Percentiles rank a stretch among this genome's conserved stretches.
phyloP scores from a whole-genome alignment of 1,140 invertebrate species.

The Trichogramma pretiosum region DNA sequence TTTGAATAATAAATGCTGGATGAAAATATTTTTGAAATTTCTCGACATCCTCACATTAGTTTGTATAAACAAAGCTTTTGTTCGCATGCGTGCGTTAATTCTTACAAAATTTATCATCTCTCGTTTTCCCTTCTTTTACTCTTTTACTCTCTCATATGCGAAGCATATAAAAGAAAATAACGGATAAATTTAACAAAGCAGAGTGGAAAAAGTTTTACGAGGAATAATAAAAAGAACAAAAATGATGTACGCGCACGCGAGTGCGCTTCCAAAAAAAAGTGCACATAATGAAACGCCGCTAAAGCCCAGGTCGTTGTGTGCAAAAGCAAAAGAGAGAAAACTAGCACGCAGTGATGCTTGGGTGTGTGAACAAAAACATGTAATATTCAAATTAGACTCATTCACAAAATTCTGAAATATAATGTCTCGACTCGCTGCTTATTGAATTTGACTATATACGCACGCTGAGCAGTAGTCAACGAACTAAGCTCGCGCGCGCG shows the following conservation, averaged over 20 bases:
- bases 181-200: slow-evolving; percentile 7
- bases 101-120: slow-evolving; percentile 17
- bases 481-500: no score
- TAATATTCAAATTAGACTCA: no score
- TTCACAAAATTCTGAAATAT: no score
- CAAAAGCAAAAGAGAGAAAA: slow-evolving; percentile 7
- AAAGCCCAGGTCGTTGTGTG: no score
- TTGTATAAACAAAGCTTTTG: slow-evolving; percentile 9
- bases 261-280: not conserved
- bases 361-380: not conserved
- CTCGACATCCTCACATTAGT: not conserved
- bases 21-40: no score
- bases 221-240: not conserved
- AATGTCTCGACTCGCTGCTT: no score
- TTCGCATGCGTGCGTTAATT: slow-evolving; percentile 2
- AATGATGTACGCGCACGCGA: not conserved
- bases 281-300: no score
- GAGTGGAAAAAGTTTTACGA: slow-evolving; percentile 3
- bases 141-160: no score
- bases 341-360: not conserved
- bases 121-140: no score
- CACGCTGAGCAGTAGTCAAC: no score
- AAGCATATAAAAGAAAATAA: slow-evolving; percentile 9
- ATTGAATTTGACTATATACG: no score
- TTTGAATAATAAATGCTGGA: no score